Percentiles rank a stretch among this genome's conserved stretches.
These are phyloP conservation scores for Rhysida immarginata DNA, from an alignment of 1,140 invertebrate species.

Conservation along the genomic window DNA sequence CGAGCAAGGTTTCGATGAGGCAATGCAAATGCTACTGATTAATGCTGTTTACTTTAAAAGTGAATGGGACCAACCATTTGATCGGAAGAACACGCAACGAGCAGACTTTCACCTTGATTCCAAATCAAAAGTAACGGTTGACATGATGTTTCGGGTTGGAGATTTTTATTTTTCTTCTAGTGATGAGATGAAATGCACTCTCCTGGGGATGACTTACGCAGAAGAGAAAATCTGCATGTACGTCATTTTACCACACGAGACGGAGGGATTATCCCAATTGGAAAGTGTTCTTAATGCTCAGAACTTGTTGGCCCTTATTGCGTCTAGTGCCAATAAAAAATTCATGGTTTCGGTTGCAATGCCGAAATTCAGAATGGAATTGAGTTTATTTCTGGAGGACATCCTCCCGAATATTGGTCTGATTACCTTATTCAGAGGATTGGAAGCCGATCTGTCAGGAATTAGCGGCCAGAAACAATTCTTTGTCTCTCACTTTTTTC, in stretches of 20 bases:
- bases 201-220: conserved; percentile 71
- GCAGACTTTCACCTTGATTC: conserved; percentile 23
- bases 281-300: conserved; percentile 14
- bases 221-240: conserved; percentile 72
- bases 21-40: conserved; percentile 24
- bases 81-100: conserved; percentile 25
- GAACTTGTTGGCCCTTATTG: conserved; percentile 14
- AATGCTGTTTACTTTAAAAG: conserved; percentile 31
- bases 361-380: conserved; percentile 66
- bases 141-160: conserved; percentile 18
- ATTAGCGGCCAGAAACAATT: conserved; percentile 36
- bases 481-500: conserved; percentile 38
- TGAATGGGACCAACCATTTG: conserved; percentile 26
- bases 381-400: conserved; percentile 43
- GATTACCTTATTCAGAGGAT: conserved; percentile 43
- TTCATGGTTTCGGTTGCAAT: conserved; percentile 53
- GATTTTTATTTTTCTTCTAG: conserved; percentile 19
- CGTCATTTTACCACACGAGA: conserved; percentile 21
- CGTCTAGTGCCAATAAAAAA: conserved; percentile 13
- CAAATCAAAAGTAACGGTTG: conserved; percentile 13
- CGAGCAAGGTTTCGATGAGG: conserved; percentile 36
- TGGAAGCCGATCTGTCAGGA: conserved; percentile 42
- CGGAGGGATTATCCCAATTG: conserved; percentile 7
- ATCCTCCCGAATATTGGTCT: conserved; percentile 47
- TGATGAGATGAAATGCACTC: conserved; percentile 49